Conservation (phyloP, 2,888 invertebrate species). For the Archaeoteleia sp. region DNA sequence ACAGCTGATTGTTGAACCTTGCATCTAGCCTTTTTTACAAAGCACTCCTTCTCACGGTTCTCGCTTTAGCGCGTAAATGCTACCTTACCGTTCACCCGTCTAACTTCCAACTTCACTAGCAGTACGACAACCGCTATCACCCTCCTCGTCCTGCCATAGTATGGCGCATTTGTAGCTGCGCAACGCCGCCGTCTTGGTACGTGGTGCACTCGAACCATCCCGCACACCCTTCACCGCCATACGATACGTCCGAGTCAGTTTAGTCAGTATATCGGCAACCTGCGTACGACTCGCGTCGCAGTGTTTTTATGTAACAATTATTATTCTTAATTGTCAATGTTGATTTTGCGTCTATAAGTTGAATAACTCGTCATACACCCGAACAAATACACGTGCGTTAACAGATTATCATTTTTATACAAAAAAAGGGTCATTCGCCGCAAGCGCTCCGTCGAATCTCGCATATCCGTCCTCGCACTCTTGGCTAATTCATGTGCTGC, state of each 20-base stretch:
- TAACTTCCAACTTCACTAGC: constrained; percentile 24
- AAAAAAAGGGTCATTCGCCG: constrained; percentile 26
- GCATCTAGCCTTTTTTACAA: no score
- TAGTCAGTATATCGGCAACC: constrained; percentile 74
- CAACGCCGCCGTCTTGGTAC: constrained; percentile 52
- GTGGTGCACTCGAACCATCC: constrained; percentile 50
- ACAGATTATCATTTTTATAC: constrained; percentile 36
- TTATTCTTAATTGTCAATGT: constrained; percentile 68
- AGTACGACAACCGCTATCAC: constrained; percentile 43
- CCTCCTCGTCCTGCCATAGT: constrained; percentile 48
- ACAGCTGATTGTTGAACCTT: no score
- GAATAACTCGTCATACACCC: constrained; percentile 26
- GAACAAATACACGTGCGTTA: constrained; percentile 3
- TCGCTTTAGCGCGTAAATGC: constrained; percentile 30
- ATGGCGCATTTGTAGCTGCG: constrained; percentile 54
- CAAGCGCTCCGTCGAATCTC: constrained; percentile 24
- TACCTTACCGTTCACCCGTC: constrained; percentile 24
- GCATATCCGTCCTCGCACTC: background rate
- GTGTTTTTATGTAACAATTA: constrained; percentile 71
- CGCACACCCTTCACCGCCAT: constrained; percentile 20
- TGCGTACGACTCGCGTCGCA: constrained; percentile 73
- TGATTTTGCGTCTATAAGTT: constrained; percentile 57
- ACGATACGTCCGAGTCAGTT: constrained; percentile 14
- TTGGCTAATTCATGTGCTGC: constrained; percentile 11
- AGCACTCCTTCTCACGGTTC: constrained; percentile 32